Percentiles rank a stretch among this genome's conserved stretches.
Evolutionary conservation across 2,797 vertebrate species (phyloP).

Genomic region (Telmatherina bonti): DNA sequence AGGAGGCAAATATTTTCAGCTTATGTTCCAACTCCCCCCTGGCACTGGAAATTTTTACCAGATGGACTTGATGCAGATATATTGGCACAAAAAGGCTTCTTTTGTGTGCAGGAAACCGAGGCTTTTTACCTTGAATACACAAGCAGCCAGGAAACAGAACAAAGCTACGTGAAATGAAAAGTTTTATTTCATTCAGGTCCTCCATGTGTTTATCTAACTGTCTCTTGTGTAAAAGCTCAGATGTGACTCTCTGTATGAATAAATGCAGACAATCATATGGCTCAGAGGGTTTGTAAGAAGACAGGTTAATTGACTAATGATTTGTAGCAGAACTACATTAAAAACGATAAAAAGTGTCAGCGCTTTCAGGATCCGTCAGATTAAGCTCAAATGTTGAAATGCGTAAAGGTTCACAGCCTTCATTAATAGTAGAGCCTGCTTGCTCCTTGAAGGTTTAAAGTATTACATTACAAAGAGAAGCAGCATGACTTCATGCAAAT

Average conservation of each 20-base stretch:
- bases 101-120: constrained; percentile 16
- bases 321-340: constrained; percentile 24
- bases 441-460: neutral
- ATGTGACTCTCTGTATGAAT: constrained; percentile 1
- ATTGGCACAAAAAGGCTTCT: constrained; percentile 26
- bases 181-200: neutral
- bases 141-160: constrained; percentile 11
- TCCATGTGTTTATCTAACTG: neutral
- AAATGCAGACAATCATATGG: constrained; percentile 4
- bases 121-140: constrained; percentile 17
- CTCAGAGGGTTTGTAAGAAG: constrained; percentile 7
- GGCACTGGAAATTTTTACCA: constrained; percentile 49
- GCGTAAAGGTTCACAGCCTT: neutral
- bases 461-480: constrained; percentile 10
- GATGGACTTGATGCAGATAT: constrained; percentile 59
- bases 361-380: constrained; percentile 22
- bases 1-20: constrained; percentile 66
- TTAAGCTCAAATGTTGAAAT: constrained; percentile 32
- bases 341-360: constrained; percentile 2
- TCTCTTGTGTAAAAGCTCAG: neutral
- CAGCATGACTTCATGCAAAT: neutral
- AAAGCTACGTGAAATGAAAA: neutral
- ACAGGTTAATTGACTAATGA: constrained; percentile 31
- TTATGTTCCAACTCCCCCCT: constrained; percentile 40
- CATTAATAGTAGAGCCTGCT: neutral